Conservation (phyloP, 2,888 invertebrate species). For the Cryptus armator region DNA sequence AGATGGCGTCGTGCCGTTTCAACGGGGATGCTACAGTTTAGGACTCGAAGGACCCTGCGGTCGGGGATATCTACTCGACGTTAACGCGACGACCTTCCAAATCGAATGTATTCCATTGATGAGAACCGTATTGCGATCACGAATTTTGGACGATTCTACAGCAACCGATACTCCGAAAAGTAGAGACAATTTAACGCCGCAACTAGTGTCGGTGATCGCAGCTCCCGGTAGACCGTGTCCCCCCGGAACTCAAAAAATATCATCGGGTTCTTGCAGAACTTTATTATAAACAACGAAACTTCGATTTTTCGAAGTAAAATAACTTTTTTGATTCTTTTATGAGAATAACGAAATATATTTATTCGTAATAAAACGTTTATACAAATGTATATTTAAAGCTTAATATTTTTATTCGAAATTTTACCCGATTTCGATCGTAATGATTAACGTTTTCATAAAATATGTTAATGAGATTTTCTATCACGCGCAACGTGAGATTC, state of each 20-base stretch:
- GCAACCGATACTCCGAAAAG: too few relatives aligned
- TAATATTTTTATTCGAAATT: too few relatives aligned
- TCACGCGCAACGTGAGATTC: too few relatives aligned
- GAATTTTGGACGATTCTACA: neutral
- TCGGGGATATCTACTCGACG: constrained; percentile 86
- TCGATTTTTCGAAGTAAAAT: neutral
- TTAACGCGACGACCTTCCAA: constrained; percentile 87
- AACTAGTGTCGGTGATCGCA: too few relatives aligned
- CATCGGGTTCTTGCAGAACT: constrained; percentile 75
- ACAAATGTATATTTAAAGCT: too few relatives aligned
- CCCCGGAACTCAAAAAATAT: constrained; percentile 75
- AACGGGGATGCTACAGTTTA: constrained; percentile 86
- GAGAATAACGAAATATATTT: neutral
- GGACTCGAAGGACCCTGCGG: constrained; percentile 78
- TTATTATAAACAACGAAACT: neutral
- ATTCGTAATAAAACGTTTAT: too few relatives aligned
- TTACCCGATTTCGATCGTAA: too few relatives aligned
- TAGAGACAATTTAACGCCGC: too few relatives aligned
- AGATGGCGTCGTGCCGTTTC: constrained; percentile 86
- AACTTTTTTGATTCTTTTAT: constrained; percentile 22
- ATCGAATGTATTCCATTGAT: neutral
- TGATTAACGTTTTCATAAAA: too few relatives aligned
- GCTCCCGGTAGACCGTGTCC: constrained; percentile 71
- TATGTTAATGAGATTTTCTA: too few relatives aligned
- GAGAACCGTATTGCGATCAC: constrained; percentile 59